Percentiles rank a stretch among this genome's conserved stretches.
Evolutionary conservation across 2,797 vertebrate species (phyloP).

Genomic region (Chanos chanos): DNA sequence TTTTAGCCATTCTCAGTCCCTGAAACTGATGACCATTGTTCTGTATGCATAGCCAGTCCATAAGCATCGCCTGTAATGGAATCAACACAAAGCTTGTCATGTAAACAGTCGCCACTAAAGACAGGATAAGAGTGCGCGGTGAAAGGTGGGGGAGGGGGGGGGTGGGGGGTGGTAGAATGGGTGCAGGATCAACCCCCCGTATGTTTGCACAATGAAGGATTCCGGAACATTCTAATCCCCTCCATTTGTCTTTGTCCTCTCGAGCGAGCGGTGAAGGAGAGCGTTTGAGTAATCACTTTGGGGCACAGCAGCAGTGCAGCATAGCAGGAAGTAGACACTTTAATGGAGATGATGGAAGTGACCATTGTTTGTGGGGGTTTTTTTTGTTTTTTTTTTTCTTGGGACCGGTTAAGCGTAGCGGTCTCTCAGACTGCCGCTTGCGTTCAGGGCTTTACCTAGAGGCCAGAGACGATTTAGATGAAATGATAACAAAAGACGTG

Average conservation of each 20-base stretch:
- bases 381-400: too few species aligned
- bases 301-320: neutral
- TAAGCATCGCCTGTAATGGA: too few species aligned
- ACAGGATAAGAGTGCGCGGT: slow-evolving; percentile 5
- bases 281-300: neutral
- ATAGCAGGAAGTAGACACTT: neutral
- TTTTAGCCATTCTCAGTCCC: neutral
- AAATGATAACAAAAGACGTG: too few species aligned
- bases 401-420: too few species aligned
- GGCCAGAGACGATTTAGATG: too few species aligned
- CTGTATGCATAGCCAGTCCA: too few species aligned
- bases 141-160: neutral
- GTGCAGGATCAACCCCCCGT: too few species aligned
- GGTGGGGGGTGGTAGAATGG: too few species aligned
- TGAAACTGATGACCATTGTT: too few species aligned
- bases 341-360: neutral
- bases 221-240: neutral
- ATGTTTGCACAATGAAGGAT: neutral
- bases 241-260: neutral
- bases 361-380: neutral
- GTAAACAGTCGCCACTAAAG: slow-evolving; percentile 4
- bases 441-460: too few species aligned
- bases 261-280: neutral
- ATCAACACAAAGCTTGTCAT: neutral
- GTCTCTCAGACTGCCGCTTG: too few species aligned